Base-by-base conservation (phyloP, 1,140 invertebrate species). In the Sinella curviseta region DNA sequence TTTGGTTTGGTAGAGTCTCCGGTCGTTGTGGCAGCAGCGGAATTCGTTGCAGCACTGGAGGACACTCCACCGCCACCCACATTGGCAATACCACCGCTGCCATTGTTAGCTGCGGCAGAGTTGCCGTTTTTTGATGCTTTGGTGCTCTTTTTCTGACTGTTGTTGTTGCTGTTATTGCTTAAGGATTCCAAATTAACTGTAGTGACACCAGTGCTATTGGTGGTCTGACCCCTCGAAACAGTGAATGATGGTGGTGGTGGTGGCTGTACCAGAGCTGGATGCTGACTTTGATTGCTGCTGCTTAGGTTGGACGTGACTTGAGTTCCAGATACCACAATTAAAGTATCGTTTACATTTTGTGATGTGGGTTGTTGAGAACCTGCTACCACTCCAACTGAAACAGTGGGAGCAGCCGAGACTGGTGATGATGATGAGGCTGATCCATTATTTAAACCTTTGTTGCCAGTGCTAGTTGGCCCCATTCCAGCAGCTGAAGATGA, bases 201-300 rank as follows among this genome's bases (percentile, higher is more conserved):
- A 70, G 28, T 54, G 31, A 54, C 17, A 65, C 8, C 30, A 30
- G 54, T 81, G 67, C 33, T 76, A 30, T 24, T 77, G 48, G 36
- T 65, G 24, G 48, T 60, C 35, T 39, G 34, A 48, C 67, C 74
- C 65, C 60, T 76, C 55, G 78, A 74, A 35, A 75, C n/a, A 84
- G 34, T 79, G 36, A 80, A 70, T 79, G 82, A 70, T 79, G 82
- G 84, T 48, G 82, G 54, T 36, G 39, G 39, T 48, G 39, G 39
- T 48, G 39, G 39, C 8, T 48, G 39, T 48, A 20, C 48, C 80
- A 84, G 82, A n/a, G 83, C 81, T 24, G 85, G 83, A 60, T 84
- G 85, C 20, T 80, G 81, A 77, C 78, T 83, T 70, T 79, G 81
- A 80, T 76, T 84, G 35, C 74, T 84, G 35, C 54, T 77, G 77